These are phyloP conservation scores for Portevinia maculata DNA, from an alignment of 2,888 invertebrate species.

Conservation along the genomic window DNA sequence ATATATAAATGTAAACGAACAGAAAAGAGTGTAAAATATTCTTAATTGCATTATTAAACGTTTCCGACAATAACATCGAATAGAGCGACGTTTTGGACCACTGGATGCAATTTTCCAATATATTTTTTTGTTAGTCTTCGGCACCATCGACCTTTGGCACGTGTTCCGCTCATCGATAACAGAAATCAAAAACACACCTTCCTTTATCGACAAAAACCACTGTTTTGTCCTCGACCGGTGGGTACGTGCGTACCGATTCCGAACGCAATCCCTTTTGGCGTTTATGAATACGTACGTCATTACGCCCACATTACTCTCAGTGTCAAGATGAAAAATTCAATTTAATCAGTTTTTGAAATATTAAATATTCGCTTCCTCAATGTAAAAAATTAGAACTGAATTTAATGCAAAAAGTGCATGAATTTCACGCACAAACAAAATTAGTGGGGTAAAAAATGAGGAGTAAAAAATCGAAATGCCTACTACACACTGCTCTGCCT, in stretches of 20 bases:
- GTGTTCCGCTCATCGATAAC: conserved; percentile 17
- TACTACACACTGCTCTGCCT: conserved; percentile 47
- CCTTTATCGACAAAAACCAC: too few species aligned
- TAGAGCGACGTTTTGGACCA: not conserved
- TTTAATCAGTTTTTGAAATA: conserved; percentile 4
- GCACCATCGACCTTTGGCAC: conserved; percentile 15
- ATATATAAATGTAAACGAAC: too few species aligned
- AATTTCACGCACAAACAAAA: conserved; percentile 23
- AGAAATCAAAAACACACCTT: conserved; percentile 5
- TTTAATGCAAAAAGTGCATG: conserved; percentile 48
- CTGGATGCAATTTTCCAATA: not conserved
- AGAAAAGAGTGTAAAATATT: too few species aligned
- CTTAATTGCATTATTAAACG: too few species aligned
- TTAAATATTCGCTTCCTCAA: conserved; percentile 41
- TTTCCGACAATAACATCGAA: too few species aligned
- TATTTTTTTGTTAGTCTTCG: not conserved
- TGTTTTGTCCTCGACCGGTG: too few species aligned
- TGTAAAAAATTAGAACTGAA: not conserved
- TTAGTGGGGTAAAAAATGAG: conserved; percentile 34
- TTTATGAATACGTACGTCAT: not conserved
- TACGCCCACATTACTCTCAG: conserved; percentile 17
- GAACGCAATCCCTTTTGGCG: conserved; percentile 25
- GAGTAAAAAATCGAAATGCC: conserved; percentile 68
- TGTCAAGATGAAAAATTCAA: not conserved
- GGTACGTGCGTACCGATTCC: conserved; percentile 15